Evolutionary conservation across 2,888 invertebrate species (phyloP), one percentile per base, ranked within the genome.

Genomic region (Podabrus alpinus): DNA sequence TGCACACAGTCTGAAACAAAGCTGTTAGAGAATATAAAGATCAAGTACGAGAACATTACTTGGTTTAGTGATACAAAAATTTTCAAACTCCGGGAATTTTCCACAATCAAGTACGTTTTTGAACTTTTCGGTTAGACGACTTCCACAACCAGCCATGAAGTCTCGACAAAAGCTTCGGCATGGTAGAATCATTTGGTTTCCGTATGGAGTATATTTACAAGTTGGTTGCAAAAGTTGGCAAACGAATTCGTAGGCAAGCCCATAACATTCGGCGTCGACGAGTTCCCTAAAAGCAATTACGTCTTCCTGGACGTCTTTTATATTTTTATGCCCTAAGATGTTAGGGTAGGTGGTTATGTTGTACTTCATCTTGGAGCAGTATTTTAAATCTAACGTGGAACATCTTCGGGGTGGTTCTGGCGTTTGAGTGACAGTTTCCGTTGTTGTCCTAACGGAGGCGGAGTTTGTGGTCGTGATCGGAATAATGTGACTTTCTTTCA

Each of bases 191-290:
- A 93, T 87, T 21, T 91, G 89, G 68, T 90, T 90, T 68, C 88
- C 90, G 0, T 87, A 85, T 3, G 84, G 84, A 11, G 86, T 86
- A 13, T 83, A 83, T 19, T 85, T 77, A 84, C 97, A 97, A 0
- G 92, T 91, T 0, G 97, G 96, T 85, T 97, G 97, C 66, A 97
- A 88, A 77, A 95, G 90, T 83, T 94, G 94, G 83, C 97, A 97
- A 7, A 97, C 92, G 84, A 97, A 96, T 83, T 97, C 96, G 87
- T 95, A 95, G 1, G 97, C 95, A 80, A 95, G 90, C 78, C 93
- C 90, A 82, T 95, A 96, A 86, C 97, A 97, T 87, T 97, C 96
- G 0, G 95, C 95, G 85, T 97, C 97, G 9, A 97, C 93, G n/a
- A 97, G 88, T 85, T 94, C 95, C 76, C 95, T 92, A 84, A 94